Conservation (phyloP, 2,888 invertebrate species). For the Abrostola tripartita region DNA sequence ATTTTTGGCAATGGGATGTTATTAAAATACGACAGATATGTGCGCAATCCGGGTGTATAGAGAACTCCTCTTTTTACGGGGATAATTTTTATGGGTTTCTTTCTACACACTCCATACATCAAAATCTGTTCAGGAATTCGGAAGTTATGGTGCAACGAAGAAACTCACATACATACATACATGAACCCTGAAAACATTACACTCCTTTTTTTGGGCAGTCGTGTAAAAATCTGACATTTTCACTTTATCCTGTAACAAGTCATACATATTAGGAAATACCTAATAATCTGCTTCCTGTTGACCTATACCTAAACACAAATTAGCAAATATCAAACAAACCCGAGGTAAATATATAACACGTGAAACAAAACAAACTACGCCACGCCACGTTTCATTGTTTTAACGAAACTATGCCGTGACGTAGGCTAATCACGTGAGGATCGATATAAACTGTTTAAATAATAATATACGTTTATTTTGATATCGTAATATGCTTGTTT, state of each 20-base stretch:
- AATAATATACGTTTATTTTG: not conserved
- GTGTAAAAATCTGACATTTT: no score
- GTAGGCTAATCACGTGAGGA: constrained; percentile 1
- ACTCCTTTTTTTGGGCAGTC: no score
- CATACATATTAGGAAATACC: not conserved
- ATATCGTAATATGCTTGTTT: not conserved
- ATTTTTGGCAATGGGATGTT: no score
- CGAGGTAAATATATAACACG: not conserved
- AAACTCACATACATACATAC: no score
- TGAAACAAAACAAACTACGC: not conserved
- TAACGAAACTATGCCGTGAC: not conserved
- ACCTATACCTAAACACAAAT: not conserved
- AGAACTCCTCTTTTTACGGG: no score
- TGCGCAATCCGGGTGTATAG: no score
- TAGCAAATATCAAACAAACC: not conserved
- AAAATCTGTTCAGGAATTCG: no score
- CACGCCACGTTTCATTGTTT: not conserved
- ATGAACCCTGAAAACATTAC: no score
- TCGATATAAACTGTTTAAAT: not conserved
- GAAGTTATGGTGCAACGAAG: no score
- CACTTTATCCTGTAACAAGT: not conserved
- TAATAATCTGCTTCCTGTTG: not conserved
- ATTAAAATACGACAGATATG: no score
- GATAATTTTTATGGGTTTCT: no score
- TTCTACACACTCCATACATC: no score